phyloP scores from a whole-genome alignment of 2,888 invertebrate species.

The Drosophila aldrichi region DNA sequence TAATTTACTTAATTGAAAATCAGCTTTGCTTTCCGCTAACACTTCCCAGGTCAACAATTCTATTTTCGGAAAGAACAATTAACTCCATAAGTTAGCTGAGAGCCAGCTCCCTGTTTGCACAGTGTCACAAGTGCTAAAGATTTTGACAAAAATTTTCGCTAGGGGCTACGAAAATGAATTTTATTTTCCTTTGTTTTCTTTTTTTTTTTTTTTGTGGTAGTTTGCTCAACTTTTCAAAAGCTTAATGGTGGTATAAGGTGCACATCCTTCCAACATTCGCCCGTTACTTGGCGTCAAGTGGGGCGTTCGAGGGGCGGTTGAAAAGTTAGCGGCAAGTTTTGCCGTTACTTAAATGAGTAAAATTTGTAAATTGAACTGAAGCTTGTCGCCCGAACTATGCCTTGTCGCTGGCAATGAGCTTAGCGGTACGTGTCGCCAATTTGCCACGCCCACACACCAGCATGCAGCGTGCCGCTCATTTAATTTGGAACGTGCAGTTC shows the following conservation, averaged over 20 bases:
- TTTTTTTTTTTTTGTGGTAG: slow-evolving; percentile 11
- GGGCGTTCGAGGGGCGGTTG: neutral
- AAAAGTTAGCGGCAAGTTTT: slow-evolving; percentile 55
- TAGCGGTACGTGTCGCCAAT: slow-evolving; percentile 63
- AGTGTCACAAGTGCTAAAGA: slow-evolving; percentile 25
- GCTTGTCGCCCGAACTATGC: slow-evolving; percentile 23
- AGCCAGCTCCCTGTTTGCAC: neutral
- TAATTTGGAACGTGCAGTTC: slow-evolving; percentile 67
- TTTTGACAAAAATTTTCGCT: slow-evolving; percentile 57
- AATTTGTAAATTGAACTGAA: slow-evolving; percentile 69
- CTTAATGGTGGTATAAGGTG: slow-evolving; percentile 61
- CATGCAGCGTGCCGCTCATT: slow-evolving; percentile 50
- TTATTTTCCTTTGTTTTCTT: neutral
- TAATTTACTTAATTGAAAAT: neutral
- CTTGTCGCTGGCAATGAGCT: slow-evolving; percentile 24
- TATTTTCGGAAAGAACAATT: slow-evolving; percentile 6
- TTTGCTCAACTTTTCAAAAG: slow-evolving; percentile 75
- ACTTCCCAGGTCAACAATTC: slow-evolving; percentile 13
- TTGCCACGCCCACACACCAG: slow-evolving; percentile 48
- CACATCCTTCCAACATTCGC: slow-evolving; percentile 73
- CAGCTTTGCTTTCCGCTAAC: neutral
- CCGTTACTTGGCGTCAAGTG: slow-evolving; percentile 51
- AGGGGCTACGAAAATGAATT: slow-evolving; percentile 55
- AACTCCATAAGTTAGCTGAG: neutral
- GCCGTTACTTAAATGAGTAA: slow-evolving; percentile 46